Base-by-base conservation (phyloP, 2,113 vertebrate species). In the Fukomys damarensis region DNA sequence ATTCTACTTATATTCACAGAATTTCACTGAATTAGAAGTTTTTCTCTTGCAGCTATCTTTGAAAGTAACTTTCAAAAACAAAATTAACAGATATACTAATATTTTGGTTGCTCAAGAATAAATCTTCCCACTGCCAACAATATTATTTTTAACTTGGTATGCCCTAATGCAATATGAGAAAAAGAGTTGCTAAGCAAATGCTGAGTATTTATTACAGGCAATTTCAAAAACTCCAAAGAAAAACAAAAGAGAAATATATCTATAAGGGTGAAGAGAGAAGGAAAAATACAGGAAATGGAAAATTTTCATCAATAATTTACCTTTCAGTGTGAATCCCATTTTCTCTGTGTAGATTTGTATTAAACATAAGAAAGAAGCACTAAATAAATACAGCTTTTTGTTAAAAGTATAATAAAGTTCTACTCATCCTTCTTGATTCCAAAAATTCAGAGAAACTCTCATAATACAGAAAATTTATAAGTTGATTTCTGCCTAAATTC, bases 111-210 rank as follows among this genome's bases (percentile, higher is more conserved):
- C 68, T 85, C 54, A 86, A 46, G 8, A 96, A 95, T 84, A 79
- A 89, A 95, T 97, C 77, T 86, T 89, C 88, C 20, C 19, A 86
- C 56, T 54, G 8, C 35, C 19, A 84, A 58, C 14, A 89, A 91
- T 93, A 77, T 93, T 90, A 54, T 70, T 96, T 95, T 93, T 82
- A 97, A 97, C 72, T 74, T 93, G 87, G n/a, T 22, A 41, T 70
- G 35, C 82, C 79, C 89, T 96, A 86, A 74, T 74, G 46, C 35
- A 93, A 85, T n/a, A 61, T 24, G 46, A 74, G 26, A 46, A 76
- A 89, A 58, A 89, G 43, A 90, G 85, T 20, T 86, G 16, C 56
- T 66, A 82, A 54, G 70, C 30, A 96, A 95, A 93, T 85, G 88
- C 38, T 58, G 30, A 93, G 32, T 12, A 74, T 89, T 96, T 96